Base-by-base conservation (phyloP, 2,888 invertebrate species). In the Nemurella pictetii region DNA sequence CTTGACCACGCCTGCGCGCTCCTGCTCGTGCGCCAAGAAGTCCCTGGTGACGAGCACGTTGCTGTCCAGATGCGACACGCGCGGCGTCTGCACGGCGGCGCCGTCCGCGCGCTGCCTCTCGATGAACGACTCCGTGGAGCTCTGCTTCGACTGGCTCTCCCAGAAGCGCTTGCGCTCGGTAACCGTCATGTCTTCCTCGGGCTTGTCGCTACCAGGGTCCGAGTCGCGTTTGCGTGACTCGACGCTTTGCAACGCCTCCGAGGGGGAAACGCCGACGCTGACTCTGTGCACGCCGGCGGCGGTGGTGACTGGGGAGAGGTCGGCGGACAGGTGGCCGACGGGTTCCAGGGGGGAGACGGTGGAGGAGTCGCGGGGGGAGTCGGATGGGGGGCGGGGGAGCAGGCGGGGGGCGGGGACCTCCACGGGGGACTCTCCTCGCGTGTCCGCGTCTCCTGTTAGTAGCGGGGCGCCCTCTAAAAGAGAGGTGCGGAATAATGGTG, bases 151-250 rank as follows among this genome's bases (percentile, higher is more conserved):
- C 80, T 83, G 88, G 86, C 84, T 91, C 87, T 92, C 92, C 92
- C 92, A 92, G 88, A 92, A 92, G 87, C 90, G 91, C 87, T 91
- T 92, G 86, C 90, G 91, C 84, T 91, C 91, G 25, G 90, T 90
- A 87, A 92, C 92, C 85, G 90, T 90, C 55, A 89, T 88, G 85
- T 89, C 88, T 85, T 88, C 88, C 80, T 88, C 87, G 26, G 86
- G 77, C 32, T 84, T 81, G 25, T 86, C 81, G 55, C 84, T 84
- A 35, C 82, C 84, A n/a, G 85, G 86, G 84, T 28, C 85, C 84
- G n/a, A 15, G 28, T 72, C 82, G 4, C 55, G 26, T 28, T 27
- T 55, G 5, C 55, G 20, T 20, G 73, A 28, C 0, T 83, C 85
- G 9, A 80, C 7, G 12, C 35, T 73, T 25, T n/a, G 28, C 7